A percentile compares a stretch with the other conserved stretches of the same genome.
These are phyloP conservation scores for Gorsachius magnificus DNA, from an alignment of 2,797 vertebrate species.

Conservation along the genomic window DNA sequence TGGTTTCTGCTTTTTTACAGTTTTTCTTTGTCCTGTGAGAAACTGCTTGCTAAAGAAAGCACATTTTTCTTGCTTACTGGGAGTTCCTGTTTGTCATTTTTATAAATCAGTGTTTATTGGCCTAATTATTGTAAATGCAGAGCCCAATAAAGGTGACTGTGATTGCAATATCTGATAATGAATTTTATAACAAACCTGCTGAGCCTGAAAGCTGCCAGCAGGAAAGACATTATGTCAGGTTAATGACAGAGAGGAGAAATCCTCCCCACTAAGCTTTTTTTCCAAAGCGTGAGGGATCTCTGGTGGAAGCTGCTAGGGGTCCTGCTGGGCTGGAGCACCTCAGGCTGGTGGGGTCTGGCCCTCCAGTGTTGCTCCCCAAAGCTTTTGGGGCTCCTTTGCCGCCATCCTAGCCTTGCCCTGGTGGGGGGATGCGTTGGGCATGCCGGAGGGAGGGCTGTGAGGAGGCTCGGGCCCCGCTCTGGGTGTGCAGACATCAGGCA, in stretches of 20 bases:
- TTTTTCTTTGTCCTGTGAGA: not conserved
- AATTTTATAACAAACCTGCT: constrained; percentile 73
- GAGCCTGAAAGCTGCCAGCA: constrained; percentile 69
- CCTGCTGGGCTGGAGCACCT: not conserved
- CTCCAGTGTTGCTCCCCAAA: not conserved
- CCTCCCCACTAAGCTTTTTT: constrained; percentile 38
- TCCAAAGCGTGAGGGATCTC: constrained; percentile 20
- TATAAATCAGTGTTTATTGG: constrained; percentile 75
- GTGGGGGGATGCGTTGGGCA: not conserved
- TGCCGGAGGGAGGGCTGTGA: not conserved
- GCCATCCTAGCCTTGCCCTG: not conserved
- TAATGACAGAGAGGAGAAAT: constrained; percentile 64
- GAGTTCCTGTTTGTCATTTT: constrained; percentile 75
- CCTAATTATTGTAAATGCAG: constrained; percentile 77
- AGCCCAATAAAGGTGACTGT: constrained; percentile 71
- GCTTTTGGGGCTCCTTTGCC: not conserved
- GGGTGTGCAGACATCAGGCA: not conserved
- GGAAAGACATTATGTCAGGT: constrained; percentile 69
- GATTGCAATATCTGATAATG: constrained; percentile 72
- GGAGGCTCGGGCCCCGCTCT: rapidly evolving
- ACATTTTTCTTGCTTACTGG: constrained; percentile 61
- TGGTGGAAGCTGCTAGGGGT: not conserved
- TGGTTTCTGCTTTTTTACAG: not conserved
- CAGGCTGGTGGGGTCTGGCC: not conserved
- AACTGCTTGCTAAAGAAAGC: constrained; percentile 47